Base-by-base conservation (phyloP, 1,140 invertebrate species). In the Whitmania pigra region DNA sequence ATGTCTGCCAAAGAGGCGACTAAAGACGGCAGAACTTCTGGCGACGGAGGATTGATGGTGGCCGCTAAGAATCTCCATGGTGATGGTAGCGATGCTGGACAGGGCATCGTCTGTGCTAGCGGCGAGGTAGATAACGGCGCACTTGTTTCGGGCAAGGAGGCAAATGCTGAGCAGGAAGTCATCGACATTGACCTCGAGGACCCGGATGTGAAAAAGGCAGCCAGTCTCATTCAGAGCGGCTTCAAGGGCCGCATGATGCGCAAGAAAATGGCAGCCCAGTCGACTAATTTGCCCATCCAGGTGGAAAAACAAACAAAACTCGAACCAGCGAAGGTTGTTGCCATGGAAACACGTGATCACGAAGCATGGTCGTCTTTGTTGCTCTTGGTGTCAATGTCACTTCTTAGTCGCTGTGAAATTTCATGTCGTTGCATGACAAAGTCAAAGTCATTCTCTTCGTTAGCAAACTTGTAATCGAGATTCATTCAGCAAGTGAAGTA, bases 151-250 rank as follows among this genome's bases (percentile, higher is more conserved):
- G 31, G 18, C 31, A 63, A 63, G 60, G 31, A 15, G 60, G 18
- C 25, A 76, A 71, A 72, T 72, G 73, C 67, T 70, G 54, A 13
- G 22, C 54, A 74, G n/a, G 74, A 75, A 57, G 74, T 75, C 43
- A 55, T 75, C 27, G 75, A 76, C 68, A 76, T 76, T 69, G 75
- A 76, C 53, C 74, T 76, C 17, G 67, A 66, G 22, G 75, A 76
- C 53, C 75, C 75, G 27, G 75, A 76, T 9, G 74, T 76, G 22
- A 67, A 73, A 53, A 74, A 75, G 53, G 75, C 75, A 0, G 75
- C 75, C 15, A 53, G 60, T 49, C 73, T 76, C 53, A 76, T 76
- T 22, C 75, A 76, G 67, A 67, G 74, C 13, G 68, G 57, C 9
- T 75, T 75, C 68, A 70, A 66, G 36, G 74, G 75, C 17, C 67